phyloP scores from a whole-genome alignment of 64 coral and sea anemone species.

The Platygyra sinensis region DNA sequence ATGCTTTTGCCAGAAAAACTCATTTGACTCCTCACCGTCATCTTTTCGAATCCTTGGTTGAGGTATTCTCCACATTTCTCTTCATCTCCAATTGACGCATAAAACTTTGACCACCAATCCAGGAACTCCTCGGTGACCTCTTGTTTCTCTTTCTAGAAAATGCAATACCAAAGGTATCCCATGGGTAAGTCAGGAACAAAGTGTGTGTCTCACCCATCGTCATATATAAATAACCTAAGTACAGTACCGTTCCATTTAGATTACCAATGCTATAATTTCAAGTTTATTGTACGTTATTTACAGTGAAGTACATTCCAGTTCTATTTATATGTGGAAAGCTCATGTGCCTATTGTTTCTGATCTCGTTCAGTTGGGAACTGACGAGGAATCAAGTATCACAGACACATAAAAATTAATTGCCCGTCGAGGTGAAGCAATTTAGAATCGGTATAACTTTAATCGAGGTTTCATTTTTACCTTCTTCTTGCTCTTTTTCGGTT shows the following conservation, averaged over 20 bases:
- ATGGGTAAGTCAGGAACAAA: no score
- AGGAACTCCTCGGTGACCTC: slow-evolving; percentile 34
- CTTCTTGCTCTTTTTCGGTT: slow-evolving; percentile 3
- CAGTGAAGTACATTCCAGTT: no score
- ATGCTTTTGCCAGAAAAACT: background rate
- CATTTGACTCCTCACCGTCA: slow-evolving; percentile 8
- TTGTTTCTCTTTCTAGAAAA: background rate
- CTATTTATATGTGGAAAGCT: no score
- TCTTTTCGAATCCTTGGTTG: slow-evolving; percentile 42
- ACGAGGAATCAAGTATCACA: no score
- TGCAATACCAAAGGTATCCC: background rate
- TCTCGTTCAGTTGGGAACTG: no score
- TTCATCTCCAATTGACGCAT: slow-evolving; percentile 62
- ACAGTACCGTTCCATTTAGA: no score
- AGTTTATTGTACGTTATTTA: no score
- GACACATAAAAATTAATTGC: no score
- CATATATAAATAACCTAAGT: no score
- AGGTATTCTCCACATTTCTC: slow-evolving; percentile 44
- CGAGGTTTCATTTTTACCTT: background rate
- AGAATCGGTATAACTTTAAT: background rate
- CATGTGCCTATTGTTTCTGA: no score
- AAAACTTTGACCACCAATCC: slow-evolving; percentile 99
- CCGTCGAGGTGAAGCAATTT: background rate
- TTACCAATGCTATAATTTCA: no score
- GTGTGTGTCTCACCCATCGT: no score